phyloP scores from a whole-genome alignment of 2,113 vertebrate species.

The Xiphophorus maculatus region DNA sequence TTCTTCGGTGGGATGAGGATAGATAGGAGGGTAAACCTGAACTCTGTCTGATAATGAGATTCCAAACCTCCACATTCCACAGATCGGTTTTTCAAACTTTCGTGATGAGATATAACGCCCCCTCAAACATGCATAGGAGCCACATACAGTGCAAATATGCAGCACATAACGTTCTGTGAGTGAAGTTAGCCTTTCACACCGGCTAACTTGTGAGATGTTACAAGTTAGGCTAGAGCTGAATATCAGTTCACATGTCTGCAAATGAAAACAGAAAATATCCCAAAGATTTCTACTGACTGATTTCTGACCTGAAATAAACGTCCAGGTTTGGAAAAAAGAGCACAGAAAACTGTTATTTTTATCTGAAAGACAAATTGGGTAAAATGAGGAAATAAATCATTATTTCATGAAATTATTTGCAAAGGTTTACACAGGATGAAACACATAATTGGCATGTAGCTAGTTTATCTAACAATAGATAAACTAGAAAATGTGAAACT shows the following conservation, averaged over 20 bases:
- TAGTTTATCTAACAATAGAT: no score
- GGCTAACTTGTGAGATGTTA: conserved; percentile 11
- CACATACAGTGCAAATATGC: conserved; percentile 8
- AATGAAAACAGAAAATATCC: conserved; percentile 42
- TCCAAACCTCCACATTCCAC: conserved; percentile 66
- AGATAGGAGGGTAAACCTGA: conserved; percentile 58
- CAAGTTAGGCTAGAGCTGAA: conserved; percentile 31
- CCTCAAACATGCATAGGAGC: conserved; percentile 24
- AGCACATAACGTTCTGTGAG: conserved; percentile 36
- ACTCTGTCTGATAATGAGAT: conserved; percentile 63
- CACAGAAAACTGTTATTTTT: neutral
- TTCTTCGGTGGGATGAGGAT: conserved; percentile 53
- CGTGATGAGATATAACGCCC: conserved; percentile 37
- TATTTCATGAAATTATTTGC: neutral
- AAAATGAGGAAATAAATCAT: neutral
- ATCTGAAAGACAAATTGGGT: neutral
- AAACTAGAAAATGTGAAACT: no score
- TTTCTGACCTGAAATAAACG: conserved; percentile 10
- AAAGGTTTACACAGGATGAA: neutral
- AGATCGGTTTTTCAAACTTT: conserved; percentile 36
- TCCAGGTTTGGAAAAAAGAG: neutral
- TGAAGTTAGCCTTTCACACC: conserved; percentile 32
- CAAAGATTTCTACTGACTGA: conserved; percentile 25
- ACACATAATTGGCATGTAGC: neutral
- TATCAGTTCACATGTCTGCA: conserved; percentile 23